These are phyloP conservation scores for Colletes latitarsis DNA, from an alignment of 1,140 invertebrate species.

Conservation along the genomic window DNA sequence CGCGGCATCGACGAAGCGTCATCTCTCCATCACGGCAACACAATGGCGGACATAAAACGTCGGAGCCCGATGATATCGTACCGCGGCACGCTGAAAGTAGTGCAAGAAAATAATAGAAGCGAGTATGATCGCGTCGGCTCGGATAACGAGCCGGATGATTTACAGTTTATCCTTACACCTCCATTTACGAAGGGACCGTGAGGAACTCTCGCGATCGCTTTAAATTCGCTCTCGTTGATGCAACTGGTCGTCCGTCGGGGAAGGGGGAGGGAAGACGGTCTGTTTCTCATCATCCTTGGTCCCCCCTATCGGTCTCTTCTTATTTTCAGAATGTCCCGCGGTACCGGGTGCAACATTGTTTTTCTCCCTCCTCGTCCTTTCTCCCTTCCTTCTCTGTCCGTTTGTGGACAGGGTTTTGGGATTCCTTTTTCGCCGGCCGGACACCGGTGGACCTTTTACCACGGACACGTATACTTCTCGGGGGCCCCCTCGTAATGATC, in stretches of 20 bases:
- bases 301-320: constrained; percentile 38
- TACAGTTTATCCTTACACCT: constrained; percentile 54
- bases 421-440: constrained; percentile 59
- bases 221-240: constrained; percentile 53
- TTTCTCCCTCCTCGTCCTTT: constrained; percentile 50
- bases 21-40: not conserved
- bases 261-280: constrained; percentile 10
- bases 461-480: constrained; percentile 54
- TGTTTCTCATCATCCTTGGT: constrained; percentile 55
- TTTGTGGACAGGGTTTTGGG: constrained; percentile 53
- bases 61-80: not conserved
- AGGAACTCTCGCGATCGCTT: constrained; percentile 32
- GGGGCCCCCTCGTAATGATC: constrained; percentile 55
- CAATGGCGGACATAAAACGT: not conserved
- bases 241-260: constrained; percentile 31
- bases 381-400: constrained; percentile 26
- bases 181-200: constrained; percentile 41
- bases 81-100: not conserved
- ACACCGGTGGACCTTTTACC: constrained; percentile 61
- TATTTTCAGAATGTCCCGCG: constrained; percentile 63
- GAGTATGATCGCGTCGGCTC: constrained; percentile 31
- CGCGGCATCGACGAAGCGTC: not conserved
- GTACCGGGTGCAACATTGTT: constrained; percentile 63
- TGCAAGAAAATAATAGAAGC: constrained; percentile 31
- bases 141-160: constrained; percentile 54